Conservation (phyloP, 1,140 invertebrate genomes). For the Drosophila truncata region DNA sequence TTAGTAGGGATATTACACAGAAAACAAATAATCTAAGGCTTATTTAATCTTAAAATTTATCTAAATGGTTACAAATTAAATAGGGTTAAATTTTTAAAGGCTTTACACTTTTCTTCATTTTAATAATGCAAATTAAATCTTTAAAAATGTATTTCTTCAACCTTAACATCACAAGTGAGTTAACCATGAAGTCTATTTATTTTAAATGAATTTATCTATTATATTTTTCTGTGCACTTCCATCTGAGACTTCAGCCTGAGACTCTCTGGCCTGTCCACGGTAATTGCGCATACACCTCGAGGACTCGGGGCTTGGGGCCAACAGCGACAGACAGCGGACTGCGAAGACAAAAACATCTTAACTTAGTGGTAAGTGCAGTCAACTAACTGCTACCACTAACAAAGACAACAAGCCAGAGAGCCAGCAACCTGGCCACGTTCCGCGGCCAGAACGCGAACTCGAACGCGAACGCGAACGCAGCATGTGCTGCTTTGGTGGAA, state of each 20-base stretch:
- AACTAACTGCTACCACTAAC: conserved; percentile 82
- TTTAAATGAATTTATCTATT: no score
- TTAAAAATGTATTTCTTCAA: no score
- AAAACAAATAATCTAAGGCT: background rate
- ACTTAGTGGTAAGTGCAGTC: conserved; percentile 82
- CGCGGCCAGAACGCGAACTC: conserved; percentile 60
- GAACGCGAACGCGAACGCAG: conserved; percentile 48
- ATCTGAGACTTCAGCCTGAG: conserved; percentile 2
- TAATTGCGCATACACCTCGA: conserved; percentile 64
- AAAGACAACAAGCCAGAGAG: conserved; percentile 71
- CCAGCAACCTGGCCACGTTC: conserved; percentile 58
- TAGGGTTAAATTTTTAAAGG: no score
- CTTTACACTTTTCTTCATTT: no score
- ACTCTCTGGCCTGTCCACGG: conserved; percentile 55
- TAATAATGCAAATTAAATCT: no score
- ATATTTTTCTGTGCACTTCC: background rate
- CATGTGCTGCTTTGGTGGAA: conserved; percentile 73
- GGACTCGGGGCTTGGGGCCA: conserved; percentile 6
- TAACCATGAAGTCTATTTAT: no score
- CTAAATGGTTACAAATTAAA: no score
- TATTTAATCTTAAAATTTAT: no score
- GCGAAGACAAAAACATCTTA: conserved; percentile 80
- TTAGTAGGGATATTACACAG: conserved; percentile 1
- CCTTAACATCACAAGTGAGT: no score
- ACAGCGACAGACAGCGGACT: conserved; percentile 31